phyloP scores from a whole-genome alignment of 2,797 vertebrate species.

The Choloepus didactylus region DNA sequence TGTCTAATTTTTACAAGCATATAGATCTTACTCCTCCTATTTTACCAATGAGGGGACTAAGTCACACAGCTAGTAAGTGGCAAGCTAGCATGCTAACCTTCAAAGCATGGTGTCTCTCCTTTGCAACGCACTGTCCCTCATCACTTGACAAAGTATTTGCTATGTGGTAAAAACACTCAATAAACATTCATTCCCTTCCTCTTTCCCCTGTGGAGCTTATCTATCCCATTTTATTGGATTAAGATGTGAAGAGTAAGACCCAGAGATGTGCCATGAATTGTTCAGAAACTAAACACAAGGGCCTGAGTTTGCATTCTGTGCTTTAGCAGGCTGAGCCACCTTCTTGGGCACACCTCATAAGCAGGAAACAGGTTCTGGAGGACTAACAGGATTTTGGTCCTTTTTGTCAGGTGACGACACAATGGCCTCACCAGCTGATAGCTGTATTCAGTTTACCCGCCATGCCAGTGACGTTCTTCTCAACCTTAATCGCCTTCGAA shows the following conservation, averaged over 20 bases:
- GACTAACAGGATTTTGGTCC: neutral
- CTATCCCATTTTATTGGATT: neutral
- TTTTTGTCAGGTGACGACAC: constrained; percentile 88
- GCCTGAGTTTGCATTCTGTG: neutral
- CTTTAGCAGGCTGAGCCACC: neutral
- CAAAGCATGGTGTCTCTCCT: constrained; percentile 21
- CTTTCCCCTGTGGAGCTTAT: constrained; percentile 41
- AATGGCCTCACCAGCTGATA: constrained; percentile 98
- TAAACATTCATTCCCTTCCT: neutral
- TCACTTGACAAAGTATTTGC: constrained; percentile 16
- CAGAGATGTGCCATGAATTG: neutral
- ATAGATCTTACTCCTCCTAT: constrained; percentile 11
- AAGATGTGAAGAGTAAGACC: neutral
- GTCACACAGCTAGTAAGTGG: constrained; percentile 8
- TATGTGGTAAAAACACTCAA: neutral
- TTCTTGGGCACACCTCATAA: neutral
- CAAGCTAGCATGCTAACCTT: neutral
- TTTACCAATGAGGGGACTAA: constrained; percentile 15
- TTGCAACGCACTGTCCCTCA: constrained; percentile 12
- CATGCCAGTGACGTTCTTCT: constrained; percentile 99
- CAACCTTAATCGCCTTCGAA: constrained; percentile 97
- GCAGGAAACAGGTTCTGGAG: neutral
- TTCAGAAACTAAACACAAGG: neutral
- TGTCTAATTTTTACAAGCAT: constrained; percentile 59
- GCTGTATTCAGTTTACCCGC: constrained; percentile 99